Base-by-base conservation (phyloP, 1,140 invertebrate genomes). In the Hylaeus anthracinus region DNA sequence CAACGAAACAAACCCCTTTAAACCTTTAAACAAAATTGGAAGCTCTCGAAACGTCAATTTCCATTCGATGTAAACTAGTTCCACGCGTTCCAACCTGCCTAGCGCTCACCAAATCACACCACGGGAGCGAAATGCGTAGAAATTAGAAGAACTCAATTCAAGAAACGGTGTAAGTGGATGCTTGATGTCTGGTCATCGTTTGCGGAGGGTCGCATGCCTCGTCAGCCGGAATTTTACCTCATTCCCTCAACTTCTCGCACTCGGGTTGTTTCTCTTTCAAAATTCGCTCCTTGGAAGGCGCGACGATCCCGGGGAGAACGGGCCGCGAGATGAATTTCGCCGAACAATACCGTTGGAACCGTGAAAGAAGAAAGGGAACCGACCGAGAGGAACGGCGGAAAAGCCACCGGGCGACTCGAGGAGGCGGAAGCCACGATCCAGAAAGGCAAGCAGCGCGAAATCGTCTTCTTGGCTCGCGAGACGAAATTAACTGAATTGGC, bases 401-500 rank as follows among this genome's bases (percentile, higher is more conserved):
- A 64, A 72, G 51, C 14, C 48, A 51, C 45, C 26, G 48, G 45
- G n/a, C 45, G 43, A 56, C 39, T 41, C 9, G 48, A 67, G 9
- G 12, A 67, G 39, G 56, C 14, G 55, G 56, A 45, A 45, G 14
- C 48, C 73, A 43, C 67, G 81, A 74, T 79, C 70, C 67, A 64
- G 65, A 71, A 80, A 83, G 78, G 82, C 76, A 83, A 60, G 66
- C 69, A 77, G 74, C 81, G 73, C 51, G 60, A 72, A 79, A 77
- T 65, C 77, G 77, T 74, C 72, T 74, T 74, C 78, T 71, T 75
- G 58, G 71, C 72, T 75, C 43, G 26, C 53, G n/a, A 61, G 55
- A 73, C 55, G 71, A 85, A 83, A 85, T 85, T 85, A 85, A 85
- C 75, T 66, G 83, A 85, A 83, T 82, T 84, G 82, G 82, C 61